phyloP scores from a whole-genome alignment of 2,888 invertebrate genomes.

The Ptychoptera contaminata region DNA sequence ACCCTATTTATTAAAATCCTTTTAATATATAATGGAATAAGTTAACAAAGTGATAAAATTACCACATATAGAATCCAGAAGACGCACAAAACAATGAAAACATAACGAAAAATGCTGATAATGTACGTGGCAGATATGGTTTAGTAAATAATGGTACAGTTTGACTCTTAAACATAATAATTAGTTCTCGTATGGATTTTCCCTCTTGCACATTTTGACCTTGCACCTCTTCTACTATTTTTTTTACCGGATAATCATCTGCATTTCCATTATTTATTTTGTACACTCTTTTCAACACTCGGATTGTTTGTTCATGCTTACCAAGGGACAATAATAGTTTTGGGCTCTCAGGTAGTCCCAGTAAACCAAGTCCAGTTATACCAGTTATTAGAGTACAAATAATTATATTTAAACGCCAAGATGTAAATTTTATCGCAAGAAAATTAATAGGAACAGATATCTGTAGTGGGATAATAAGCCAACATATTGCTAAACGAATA shows the following conservation, averaged over 20 bases:
- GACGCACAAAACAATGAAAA: conserved; percentile 27
- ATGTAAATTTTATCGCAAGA: conserved; percentile 41
- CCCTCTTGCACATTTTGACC: conserved; percentile 30
- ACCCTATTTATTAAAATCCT: too few relatives aligned
- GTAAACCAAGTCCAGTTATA: conserved; percentile 39
- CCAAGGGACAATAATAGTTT: conserved; percentile 54
- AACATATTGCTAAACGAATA: conserved; percentile 37
- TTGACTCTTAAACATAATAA: too few relatives aligned
- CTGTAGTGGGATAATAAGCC: conserved; percentile 46
- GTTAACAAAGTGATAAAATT: too few relatives aligned
- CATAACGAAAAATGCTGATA: conserved; percentile 33
- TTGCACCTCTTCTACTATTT: conserved; percentile 5
- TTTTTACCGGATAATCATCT: too few relatives aligned
- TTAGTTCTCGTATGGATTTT: too few relatives aligned
- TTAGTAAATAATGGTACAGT: conserved; percentile 37
- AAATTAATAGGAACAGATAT: conserved; percentile 28
- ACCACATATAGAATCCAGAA: conserved; percentile 41
- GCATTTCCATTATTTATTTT: conserved; percentile 25
- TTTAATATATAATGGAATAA: too few relatives aligned
- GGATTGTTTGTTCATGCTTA: conserved; percentile 39
- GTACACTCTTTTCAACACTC: conserved; percentile 43
- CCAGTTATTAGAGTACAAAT: conserved; percentile 48
- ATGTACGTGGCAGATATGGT: conserved; percentile 38
- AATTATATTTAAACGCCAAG: conserved; percentile 61
- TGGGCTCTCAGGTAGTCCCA: conserved; percentile 59